phyloP scores from a whole-genome alignment of 2,888 invertebrate genomes.

The Trilocha varians region DNA sequence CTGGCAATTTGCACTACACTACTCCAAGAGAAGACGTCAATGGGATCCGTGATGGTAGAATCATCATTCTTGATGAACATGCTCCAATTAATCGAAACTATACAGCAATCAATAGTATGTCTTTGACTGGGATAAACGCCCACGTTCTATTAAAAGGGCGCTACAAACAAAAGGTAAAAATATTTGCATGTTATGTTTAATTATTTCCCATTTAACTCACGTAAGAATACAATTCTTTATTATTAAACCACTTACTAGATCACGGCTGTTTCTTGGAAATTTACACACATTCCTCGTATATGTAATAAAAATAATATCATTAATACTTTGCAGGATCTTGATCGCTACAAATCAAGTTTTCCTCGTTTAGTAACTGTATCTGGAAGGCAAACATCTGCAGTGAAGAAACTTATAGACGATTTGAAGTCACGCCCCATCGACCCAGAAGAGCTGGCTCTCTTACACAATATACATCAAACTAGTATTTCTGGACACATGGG shows the following conservation, averaged over 20 bases:
- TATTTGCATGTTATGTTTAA: no score
- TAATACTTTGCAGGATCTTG: conserved; percentile 23
- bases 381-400: conserved; percentile 31
- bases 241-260: no score
- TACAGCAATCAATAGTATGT: conserved; percentile 42
- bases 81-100: conserved; percentile 68
- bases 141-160: conserved; percentile 45
- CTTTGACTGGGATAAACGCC: conserved; percentile 41
- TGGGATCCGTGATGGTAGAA: conserved; percentile 64
- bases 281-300: no score
- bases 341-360: conserved; percentile 29
- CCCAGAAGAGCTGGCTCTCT: conserved; percentile 35
- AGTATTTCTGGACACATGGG: conserved; percentile 37
- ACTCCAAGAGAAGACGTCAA: conserved; percentile 67
- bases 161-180: conserved; percentile 48
- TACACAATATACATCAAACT: conserved; percentile 34
- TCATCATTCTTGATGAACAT: conserved; percentile 72
- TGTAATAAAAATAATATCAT: background rate
- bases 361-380: conserved; percentile 36
- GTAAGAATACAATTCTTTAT: no score
- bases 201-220: no score
- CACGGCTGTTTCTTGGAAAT: no score
- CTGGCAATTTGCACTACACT: conserved; percentile 81
- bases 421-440: conserved; percentile 36
- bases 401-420: conserved; percentile 25